A percentile compares a stretch with the other conserved stretches of the same genome.
phyloP scores from a whole-genome alignment of 2,888 invertebrate species.

The Caenorhabditis plicata region DNA sequence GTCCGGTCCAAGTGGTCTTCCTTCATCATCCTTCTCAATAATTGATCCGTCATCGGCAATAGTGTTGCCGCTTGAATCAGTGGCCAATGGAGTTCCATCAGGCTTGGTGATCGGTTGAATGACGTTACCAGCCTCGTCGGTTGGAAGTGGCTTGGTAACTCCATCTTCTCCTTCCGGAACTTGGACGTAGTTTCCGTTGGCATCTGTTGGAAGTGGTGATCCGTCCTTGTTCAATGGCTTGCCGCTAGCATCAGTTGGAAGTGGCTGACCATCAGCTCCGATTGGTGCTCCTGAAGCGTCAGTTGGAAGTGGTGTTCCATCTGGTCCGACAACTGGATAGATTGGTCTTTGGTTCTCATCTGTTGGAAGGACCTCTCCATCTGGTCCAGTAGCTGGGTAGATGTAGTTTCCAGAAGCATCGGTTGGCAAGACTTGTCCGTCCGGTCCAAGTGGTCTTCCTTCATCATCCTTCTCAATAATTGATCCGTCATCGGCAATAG shows the following conservation, averaged over 20 bases:
- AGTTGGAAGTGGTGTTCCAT: conserved; percentile 22
- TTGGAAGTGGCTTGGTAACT: conserved; percentile 12
- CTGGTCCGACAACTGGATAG: conserved; percentile 25
- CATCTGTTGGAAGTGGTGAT: conserved; percentile 23
- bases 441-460: conserved; percentile 41
- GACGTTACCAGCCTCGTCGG: conserved; percentile 20
- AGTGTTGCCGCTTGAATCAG: conserved; percentile 20
- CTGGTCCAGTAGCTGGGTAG: conserved; percentile 25
- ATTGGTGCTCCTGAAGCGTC: conserved; percentile 26
- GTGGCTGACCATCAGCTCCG: conserved; percentile 34
- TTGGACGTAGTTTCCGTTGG: conserved; percentile 4
- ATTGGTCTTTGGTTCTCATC: conserved; percentile 19
- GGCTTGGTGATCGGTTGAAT: conserved; percentile 23
- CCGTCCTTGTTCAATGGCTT: conserved; percentile 23
- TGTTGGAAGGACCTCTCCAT: conserved; percentile 35
- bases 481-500: conserved; percentile 33
- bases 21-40: conserved; percentile 11
- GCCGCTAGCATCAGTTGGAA: conserved; percentile 28
- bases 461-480: conserved; percentile 24
- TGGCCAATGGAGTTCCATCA: conserved; percentile 23
- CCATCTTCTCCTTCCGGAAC: conserved; percentile 12
- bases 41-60: conserved; percentile 6
- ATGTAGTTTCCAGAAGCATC: conserved; percentile 20
- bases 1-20: conserved; percentile 26
- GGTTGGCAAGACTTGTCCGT: conserved; percentile 33